Base-by-base conservation (phyloP, 2,888 invertebrate genomes). In the Drosophila melanosoma region DNA sequence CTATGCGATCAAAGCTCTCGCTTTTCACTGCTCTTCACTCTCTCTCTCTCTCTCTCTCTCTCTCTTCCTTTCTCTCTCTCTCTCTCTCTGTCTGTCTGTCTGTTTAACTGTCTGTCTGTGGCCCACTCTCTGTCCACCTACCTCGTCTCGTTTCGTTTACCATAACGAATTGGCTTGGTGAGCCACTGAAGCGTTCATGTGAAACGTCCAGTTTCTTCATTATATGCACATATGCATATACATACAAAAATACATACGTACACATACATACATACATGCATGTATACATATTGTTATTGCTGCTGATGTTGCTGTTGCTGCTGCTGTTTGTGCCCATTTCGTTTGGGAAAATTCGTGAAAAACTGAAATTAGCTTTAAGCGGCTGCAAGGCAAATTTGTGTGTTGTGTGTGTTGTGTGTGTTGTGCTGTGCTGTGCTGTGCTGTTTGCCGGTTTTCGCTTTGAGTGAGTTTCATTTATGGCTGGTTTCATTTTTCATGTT, bases 131-230 rank as follows among this genome's bases (percentile, higher is more conserved):
- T 49, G 29, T 32, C 15, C 57, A 20, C 40, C 40, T 29, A 40
- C 8, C 49, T 59, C 65, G 68, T 64, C 67, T 60, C 71, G 66
- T 79, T 69, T 79, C 75, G 79, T 75, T 79, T 76, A 26, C 76
- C 72, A 76, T 70, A 69, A 72, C 68, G 70, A 63, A 74, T 76
- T 82, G 76, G 72, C 74, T 61, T 74, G 76, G 68, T 69, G 84
- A 91, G 85, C 84, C 91, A 91, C 79, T 76, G 91, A 83, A 89
- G 91, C 91, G 90, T 91, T 91, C 91, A 91, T 90, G 91, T 87
- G 78, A 87, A 91, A 89, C 91, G 91, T 91, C 91, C 91, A 90
- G 91, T 91, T 91, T 79, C 84, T 88, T 76, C 81, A 77, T 68
- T 69, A 59, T 68, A 65, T 20, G 58, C n/a, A 65, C 57, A 58